These are phyloP conservation scores for Tipula vernalis DNA, from an alignment of 2,888 invertebrate genomes.

Conservation along the genomic window DNA sequence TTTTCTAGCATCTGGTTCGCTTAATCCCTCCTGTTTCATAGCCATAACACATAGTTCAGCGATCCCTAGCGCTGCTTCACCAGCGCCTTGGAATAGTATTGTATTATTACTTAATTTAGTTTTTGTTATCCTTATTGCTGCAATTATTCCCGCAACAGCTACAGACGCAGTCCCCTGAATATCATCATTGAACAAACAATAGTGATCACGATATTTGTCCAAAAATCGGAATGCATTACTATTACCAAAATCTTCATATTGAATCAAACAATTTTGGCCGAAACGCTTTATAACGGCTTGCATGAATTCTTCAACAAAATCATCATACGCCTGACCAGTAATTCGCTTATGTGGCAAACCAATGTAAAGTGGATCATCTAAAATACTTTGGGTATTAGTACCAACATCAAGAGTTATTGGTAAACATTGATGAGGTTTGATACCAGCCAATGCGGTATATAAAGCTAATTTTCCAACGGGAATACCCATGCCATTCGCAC, in stretches of 20 bases:
- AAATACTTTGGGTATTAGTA: slow-evolving; percentile 71
- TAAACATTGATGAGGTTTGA: slow-evolving; percentile 89
- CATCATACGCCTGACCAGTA: slow-evolving; percentile 76
- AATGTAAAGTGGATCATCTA: slow-evolving; percentile 91
- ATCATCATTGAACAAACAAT: slow-evolving; percentile 98
- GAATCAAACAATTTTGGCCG: slow-evolving; percentile 76
- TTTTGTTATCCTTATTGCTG: slow-evolving; percentile 72
- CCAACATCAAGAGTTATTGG: slow-evolving; percentile 90
- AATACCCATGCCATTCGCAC: slow-evolving; percentile 98
- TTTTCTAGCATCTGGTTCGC: slow-evolving; percentile 58
- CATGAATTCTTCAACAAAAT: slow-evolving; percentile 97
- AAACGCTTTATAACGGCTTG: slow-evolving; percentile 69
- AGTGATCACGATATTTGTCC: slow-evolving; percentile 73
- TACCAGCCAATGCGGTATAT: slow-evolving; percentile 94
- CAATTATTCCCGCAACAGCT: slow-evolving; percentile 85
- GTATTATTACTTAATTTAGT: slow-evolving; percentile 71
- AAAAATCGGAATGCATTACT: slow-evolving; percentile 90
- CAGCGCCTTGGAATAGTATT: slow-evolving; percentile 92
- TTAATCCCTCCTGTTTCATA: slow-evolving; percentile 74
- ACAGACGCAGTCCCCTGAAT: slow-evolving; percentile 90
- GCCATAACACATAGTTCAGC: slow-evolving; percentile 86
- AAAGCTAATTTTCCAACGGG: slow-evolving; percentile 94
- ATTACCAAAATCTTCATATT: slow-evolving; percentile 98
- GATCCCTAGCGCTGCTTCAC: slow-evolving; percentile 93
- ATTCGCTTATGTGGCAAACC: slow-evolving; percentile 78